phyloP scores from a whole-genome alignment of 1,140 invertebrate genomes.

The Condylostylus longicornis region DNA sequence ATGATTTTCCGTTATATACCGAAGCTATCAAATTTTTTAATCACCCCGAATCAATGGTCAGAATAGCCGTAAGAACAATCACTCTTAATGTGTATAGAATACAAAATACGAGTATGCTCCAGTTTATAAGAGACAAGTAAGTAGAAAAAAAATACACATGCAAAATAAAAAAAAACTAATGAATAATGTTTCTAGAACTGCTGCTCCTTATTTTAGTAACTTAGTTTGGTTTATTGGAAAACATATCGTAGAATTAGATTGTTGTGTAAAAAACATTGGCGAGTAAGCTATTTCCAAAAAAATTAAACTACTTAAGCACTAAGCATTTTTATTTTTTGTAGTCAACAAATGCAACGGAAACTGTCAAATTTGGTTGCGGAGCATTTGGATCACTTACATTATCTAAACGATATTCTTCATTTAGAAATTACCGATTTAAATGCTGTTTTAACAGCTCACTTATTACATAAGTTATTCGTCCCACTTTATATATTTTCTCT shows the following conservation, averaged over 20 bases:
- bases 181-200: slow-evolving; percentile 48
- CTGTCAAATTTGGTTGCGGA: slow-evolving; percentile 91
- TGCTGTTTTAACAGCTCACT: slow-evolving; percentile 87
- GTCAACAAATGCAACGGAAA: slow-evolving; percentile 79
- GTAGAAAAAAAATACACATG: slow-evolving; percentile 6
- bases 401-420: slow-evolving; percentile 91
- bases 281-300: slow-evolving; percentile 54
- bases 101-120: slow-evolving; percentile 87
- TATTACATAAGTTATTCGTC: slow-evolving; percentile 83
- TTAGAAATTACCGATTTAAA: slow-evolving; percentile 87
- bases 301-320: not conserved
- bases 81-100: slow-evolving; percentile 95
- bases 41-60: slow-evolving; percentile 96
- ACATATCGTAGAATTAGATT: slow-evolving; percentile 91
- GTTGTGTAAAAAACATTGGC: slow-evolving; percentile 84
- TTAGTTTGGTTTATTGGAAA: slow-evolving; percentile 99
- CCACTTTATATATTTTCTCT: slow-evolving; percentile 91
- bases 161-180: not conserved
- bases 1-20: slow-evolving; percentile 97
- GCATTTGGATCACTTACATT: slow-evolving; percentile 95
- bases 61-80: slow-evolving; percentile 93
- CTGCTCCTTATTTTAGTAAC: slow-evolving; percentile 95
- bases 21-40: slow-evolving; percentile 99
- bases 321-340: slow-evolving; percentile 33
- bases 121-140: slow-evolving; percentile 79